Conservation (phyloP, 2,888 invertebrate species). For the Cheilosia soror region DNA sequence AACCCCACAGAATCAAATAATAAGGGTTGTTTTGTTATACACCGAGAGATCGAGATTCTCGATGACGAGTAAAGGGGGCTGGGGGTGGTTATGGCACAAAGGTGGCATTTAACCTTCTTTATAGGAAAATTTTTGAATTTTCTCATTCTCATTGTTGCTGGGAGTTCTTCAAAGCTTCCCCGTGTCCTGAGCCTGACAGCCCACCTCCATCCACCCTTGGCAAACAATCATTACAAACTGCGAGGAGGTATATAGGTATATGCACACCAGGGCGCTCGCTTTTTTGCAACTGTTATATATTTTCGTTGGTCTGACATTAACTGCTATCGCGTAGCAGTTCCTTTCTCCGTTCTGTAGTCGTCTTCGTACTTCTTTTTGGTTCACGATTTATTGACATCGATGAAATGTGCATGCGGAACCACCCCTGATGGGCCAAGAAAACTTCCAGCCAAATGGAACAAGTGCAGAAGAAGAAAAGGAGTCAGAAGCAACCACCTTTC, state of each 20-base stretch:
- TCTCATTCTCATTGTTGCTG: slow-evolving; percentile 6
- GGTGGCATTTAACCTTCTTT: slow-evolving; percentile 68
- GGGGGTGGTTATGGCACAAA: slow-evolving; percentile 35
- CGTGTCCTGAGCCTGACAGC: slow-evolving; percentile 30
- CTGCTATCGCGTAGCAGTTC: slow-evolving; percentile 74
- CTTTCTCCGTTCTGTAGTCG: slow-evolving; percentile 45
- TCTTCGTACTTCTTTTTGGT: slow-evolving; percentile 28
- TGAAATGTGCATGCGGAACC: slow-evolving; percentile 76
- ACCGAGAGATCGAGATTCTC: slow-evolving; percentile 12
- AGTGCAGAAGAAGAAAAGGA: slow-evolving; percentile 60
- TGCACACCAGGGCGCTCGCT: slow-evolving; percentile 52
- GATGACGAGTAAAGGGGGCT: neutral
- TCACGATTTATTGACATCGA: slow-evolving; percentile 74
- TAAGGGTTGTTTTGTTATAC: slow-evolving; percentile 53
- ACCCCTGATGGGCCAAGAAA: slow-evolving; percentile 5
- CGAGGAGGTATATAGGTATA: slow-evolving; percentile 38
- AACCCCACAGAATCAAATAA: slow-evolving; percentile 28
- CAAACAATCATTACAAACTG: slow-evolving; percentile 66
- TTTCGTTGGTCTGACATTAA: slow-evolving; percentile 74
- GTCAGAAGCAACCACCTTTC: slow-evolving; percentile 70
- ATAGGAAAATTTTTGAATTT: slow-evolving; percentile 53
- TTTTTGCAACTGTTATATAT: slow-evolving; percentile 72
- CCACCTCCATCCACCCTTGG: slow-evolving; percentile 62
- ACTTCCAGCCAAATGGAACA: slow-evolving; percentile 22
- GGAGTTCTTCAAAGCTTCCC: slow-evolving; percentile 1